Evolutionary conservation across 2,113 vertebrate species (phyloP).

Genomic region (Tenrec ecaudatus): DNA sequence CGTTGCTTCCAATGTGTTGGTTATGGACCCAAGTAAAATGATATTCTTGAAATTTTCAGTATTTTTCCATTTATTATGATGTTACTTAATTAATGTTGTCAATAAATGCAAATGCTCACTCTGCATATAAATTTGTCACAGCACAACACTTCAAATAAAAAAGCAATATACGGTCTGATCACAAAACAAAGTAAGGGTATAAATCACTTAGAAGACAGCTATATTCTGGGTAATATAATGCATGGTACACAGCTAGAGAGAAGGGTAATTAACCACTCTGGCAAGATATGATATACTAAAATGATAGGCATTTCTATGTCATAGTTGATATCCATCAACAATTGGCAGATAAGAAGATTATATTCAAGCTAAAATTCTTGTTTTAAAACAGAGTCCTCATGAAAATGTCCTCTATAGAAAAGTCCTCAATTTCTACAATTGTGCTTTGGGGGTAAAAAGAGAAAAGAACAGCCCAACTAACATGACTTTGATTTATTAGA

Average conservation of each 20-base stretch:
- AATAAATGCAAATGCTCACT: no score
- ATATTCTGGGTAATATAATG: not conserved
- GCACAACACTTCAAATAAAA: not conserved
- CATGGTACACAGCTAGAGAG: not conserved
- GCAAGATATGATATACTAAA: constrained; percentile 34
- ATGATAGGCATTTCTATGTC: not conserved
- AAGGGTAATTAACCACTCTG: constrained; percentile 1
- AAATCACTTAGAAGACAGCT: not conserved
- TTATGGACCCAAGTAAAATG: no score
- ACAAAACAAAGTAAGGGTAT: not conserved
- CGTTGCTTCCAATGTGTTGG: no score
- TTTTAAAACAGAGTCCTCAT: not conserved
- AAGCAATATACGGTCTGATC: not conserved
- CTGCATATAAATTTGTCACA: no score
- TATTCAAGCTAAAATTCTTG: constrained; percentile 37
- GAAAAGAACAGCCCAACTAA: not conserved
- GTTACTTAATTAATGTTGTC: no score
- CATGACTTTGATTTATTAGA: not conserved
- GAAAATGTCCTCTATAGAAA: constrained; percentile 16
- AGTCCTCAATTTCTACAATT: constrained; percentile 14
- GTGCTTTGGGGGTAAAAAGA: constrained; percentile 13
- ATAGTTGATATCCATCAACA: constrained; percentile 9
- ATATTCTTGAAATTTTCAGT: no score
- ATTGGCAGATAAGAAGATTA: not conserved
- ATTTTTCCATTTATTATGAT: no score